Base-by-base conservation (phyloP, 2,113 vertebrate genomes). In the Pogona vitticeps region DNA sequence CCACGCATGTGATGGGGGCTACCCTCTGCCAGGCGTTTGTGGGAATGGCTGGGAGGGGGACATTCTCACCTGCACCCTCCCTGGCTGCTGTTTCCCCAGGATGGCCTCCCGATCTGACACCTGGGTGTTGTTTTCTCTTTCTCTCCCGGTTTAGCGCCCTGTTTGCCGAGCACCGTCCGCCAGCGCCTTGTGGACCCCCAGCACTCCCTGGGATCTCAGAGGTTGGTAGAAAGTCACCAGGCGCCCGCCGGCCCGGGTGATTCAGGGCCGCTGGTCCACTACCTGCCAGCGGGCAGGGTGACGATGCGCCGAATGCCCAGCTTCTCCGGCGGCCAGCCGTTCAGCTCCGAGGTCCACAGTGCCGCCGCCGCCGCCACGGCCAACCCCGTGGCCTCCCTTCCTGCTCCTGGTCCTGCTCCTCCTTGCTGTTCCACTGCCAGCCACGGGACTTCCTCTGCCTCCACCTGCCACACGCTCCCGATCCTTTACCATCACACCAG, bases 171-270 rank as follows among this genome's bases (percentile, higher is more conserved):
- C 95, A 96, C 97, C 33, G 95, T 99, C 88, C 98, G 98, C 76
- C 98, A 99, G 95, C 98, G 98, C 92, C 97, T 98, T 94, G 97
- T 97, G 95, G 98, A 99, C 90, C 96, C 98, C 0, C 98, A 97
- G 95, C 97, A 97, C 92, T 95, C 96, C 94, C 95, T 97, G 88
- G 98, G 98, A 97, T 98, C 98, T 79, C 98, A 99, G 98, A 99
- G 98, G 98, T 99, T 99, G 98, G 98, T 99, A 98, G 98, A 99
- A 97, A 94, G 97, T 89, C 95, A 95, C 67, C 92, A 94, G 91
- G 84, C 86, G 1, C 8, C 68, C 21, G 7, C 77, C 21, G 95
- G 97, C 92, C 97, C 97, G 89, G 96, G 95, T 82, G 97, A 97
- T 75, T 91, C 97, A 86, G 96, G 95, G 81, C 88, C 91, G 80